Evolutionary conservation across 2,113 vertebrate species (phyloP).

Genomic region (Bos javanicus): DNA sequence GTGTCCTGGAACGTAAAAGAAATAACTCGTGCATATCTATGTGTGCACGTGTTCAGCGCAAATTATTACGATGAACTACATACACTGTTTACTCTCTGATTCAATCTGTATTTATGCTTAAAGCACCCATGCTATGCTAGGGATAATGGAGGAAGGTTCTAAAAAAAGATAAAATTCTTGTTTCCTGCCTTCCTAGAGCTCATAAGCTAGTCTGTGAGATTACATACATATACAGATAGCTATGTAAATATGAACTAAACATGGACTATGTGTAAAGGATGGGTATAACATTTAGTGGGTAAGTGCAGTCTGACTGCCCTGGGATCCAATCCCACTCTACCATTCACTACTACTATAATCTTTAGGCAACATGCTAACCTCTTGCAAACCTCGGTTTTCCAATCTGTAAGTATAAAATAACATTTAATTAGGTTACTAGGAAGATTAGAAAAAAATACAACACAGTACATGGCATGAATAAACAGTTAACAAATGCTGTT

Average conservation of each 20-base stretch:
- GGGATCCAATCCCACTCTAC: background rate
- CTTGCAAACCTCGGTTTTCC: background rate
- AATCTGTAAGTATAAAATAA: background rate
- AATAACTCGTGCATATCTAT: background rate
- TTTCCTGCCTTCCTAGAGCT: background rate
- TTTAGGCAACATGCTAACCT: background rate
- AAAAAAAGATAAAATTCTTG: background rate
- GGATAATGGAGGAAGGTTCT: background rate
- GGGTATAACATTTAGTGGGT: background rate
- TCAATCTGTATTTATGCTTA: background rate
- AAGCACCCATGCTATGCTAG: background rate
- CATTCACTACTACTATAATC: background rate
- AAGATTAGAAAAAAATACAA: background rate
- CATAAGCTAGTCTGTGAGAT: background rate
- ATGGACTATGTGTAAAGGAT: background rate
- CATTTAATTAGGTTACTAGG: background rate
- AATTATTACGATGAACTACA: background rate
- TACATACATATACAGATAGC: background rate
- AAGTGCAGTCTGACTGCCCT: background rate
- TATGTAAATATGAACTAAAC: background rate
- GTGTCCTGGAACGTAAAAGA: background rate
- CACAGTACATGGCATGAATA: background rate
- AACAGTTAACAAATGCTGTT: slow-evolving; percentile 5
- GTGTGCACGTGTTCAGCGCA: background rate
- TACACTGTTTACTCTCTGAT: background rate